phyloP scores from a whole-genome alignment of 2,113 vertebrate species.

The Syngnathus floridae region DNA sequence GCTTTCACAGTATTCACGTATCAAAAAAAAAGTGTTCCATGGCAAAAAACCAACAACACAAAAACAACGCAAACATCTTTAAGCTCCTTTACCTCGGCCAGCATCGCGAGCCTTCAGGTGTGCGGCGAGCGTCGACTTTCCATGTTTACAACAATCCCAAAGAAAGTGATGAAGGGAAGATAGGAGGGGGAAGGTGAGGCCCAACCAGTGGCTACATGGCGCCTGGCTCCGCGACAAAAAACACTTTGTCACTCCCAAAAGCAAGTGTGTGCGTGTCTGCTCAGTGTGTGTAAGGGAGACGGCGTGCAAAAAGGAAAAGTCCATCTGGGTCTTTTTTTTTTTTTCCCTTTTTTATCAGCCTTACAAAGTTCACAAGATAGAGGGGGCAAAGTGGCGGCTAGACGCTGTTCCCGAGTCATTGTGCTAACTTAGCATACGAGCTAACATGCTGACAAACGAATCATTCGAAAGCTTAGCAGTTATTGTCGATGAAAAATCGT shows the following conservation, averaged over 20 bases:
- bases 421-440: no score
- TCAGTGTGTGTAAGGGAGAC: conserved; percentile 24
- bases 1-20: conserved; percentile 44
- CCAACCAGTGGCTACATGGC: conserved; percentile 46
- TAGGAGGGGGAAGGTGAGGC: conserved; percentile 29
- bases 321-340: conserved; percentile 59
- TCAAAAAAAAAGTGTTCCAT: conserved; percentile 17
- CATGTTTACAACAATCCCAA: background rate
- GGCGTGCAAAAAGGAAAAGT: conserved; percentile 56
- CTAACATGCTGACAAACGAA: conserved; percentile 8
- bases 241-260: conserved; percentile 66
- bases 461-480: conserved; percentile 62
- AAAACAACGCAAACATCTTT: conserved; percentile 3
- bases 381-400: conserved; percentile 69
- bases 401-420: conserved; percentile 64
- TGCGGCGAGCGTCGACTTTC: background rate
- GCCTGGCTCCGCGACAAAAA: conserved; percentile 31
- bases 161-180: conserved; percentile 27
- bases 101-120: conserved; percentile 40
- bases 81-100: conserved; percentile 54
- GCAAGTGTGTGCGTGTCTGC: conserved; percentile 25
- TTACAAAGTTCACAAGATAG: conserved; percentile 85
- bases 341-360: conserved; percentile 73
- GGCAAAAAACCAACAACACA: no score
- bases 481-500: conserved; percentile 81